phyloP scores from a whole-genome alignment of 30 jellyfish, hydroid and myxozoan species.

The Turritopsis rubra region DNA sequence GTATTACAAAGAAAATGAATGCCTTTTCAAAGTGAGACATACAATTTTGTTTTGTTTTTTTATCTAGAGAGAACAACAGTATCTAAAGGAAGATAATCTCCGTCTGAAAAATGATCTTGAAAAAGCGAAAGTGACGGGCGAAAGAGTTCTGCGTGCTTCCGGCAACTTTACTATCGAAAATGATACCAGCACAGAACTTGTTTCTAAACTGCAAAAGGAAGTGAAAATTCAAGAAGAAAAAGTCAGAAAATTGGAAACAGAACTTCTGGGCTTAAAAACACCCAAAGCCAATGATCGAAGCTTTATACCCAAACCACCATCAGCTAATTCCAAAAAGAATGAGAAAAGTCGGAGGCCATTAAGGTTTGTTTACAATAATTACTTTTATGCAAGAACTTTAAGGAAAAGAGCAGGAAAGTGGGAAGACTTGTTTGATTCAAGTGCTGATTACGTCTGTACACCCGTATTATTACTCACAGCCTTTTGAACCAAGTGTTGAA shows the following conservation, averaged over 20 bases:
- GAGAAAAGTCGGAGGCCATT: slow-evolving; percentile 34
- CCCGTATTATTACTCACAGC: no score
- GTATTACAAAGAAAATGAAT: no score
- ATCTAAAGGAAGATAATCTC: slow-evolving; percentile 44
- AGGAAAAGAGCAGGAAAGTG: no score
- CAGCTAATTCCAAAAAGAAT: slow-evolving; percentile 42
- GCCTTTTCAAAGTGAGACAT: no score
- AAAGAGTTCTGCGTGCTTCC: slow-evolving; percentile 48
- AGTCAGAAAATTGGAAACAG: slow-evolving; percentile 70
- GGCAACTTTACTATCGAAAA: slow-evolving; percentile 14
- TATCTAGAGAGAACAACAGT: slow-evolving; percentile 72
- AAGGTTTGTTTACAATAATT: not conserved
- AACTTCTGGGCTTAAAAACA: slow-evolving; percentile 39
- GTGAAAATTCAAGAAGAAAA: slow-evolving; percentile 62
- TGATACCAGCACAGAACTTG: slow-evolving; percentile 35
- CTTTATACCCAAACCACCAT: slow-evolving; percentile 74
- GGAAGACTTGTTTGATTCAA: no score
- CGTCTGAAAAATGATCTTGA: slow-evolving; percentile 44
- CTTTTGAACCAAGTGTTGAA: no score
- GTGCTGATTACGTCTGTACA: no score
- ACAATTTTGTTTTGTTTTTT: not conserved
- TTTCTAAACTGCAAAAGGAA: slow-evolving; percentile 53
- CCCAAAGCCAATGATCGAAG: slow-evolving; percentile 20
- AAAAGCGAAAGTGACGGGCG: slow-evolving; percentile 29
- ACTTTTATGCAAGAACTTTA: no score